Evolutionary conservation across 2,888 invertebrate genomes (phyloP).

Genomic region (Eulithis prunata): DNA sequence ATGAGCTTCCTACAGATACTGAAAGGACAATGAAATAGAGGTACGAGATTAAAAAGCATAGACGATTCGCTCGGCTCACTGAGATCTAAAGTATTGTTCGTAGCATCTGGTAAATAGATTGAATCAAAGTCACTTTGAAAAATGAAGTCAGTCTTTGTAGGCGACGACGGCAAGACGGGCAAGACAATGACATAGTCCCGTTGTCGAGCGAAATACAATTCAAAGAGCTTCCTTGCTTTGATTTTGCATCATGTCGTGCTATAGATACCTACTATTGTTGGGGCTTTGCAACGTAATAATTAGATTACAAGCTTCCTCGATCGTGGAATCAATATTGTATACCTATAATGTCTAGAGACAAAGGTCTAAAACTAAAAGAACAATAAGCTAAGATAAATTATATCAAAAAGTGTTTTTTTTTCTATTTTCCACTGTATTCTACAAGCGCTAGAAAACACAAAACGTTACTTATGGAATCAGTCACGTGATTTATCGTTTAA

Average conservation of each 20-base stretch:
- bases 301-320: slow-evolving; percentile 1
- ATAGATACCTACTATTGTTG: slow-evolving; percentile 16
- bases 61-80: slow-evolving; percentile 29
- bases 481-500: no score
- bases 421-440: no score
- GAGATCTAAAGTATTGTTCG: slow-evolving; percentile 47
- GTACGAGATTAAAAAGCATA: slow-evolving; percentile 33
- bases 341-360: neutral
- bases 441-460: no score
- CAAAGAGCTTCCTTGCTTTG: slow-evolving; percentile 33
- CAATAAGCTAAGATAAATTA: no score
- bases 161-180: slow-evolving; percentile 48
- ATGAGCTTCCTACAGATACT: neutral
- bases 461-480: no score
- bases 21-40: slow-evolving; percentile 1
- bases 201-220: slow-evolving; percentile 37
- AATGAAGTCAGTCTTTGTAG: slow-evolving; percentile 58
- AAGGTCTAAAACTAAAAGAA: no score
- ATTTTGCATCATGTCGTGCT: slow-evolving; percentile 30
- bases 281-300: slow-evolving; percentile 4
- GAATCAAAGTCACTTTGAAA: slow-evolving; percentile 68
- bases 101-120: slow-evolving; percentile 59
- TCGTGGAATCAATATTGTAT: neutral
- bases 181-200: slow-evolving; percentile 50
- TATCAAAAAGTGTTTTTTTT: no score